Conservation (phyloP, 2,888 invertebrate genomes). For the Rhagonycha fulva region DNA sequence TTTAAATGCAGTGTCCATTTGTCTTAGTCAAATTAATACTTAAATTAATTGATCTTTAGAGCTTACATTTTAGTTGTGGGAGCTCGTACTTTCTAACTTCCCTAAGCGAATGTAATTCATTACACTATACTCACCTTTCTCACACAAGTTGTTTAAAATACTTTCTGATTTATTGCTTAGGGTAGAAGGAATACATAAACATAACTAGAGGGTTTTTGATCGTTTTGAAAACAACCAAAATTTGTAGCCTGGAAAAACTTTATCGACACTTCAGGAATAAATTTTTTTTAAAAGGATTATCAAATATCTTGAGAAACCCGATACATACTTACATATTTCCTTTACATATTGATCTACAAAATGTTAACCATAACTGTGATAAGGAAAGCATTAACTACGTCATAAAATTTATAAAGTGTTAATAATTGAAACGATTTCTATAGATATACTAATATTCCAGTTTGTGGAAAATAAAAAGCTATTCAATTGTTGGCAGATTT, state of each 20-base stretch:
- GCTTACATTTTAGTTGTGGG: slow-evolving; percentile 3
- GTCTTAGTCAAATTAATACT: not conserved
- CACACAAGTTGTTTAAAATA: slow-evolving; percentile 24
- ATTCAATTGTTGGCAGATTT: not conserved
- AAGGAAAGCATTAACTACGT: not conserved
- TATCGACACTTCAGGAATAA: slow-evolving; percentile 6
- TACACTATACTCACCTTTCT: slow-evolving; percentile 23
- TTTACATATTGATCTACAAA: not conserved
- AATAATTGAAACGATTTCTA: not conserved
- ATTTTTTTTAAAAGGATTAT: not conserved
- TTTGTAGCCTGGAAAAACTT: slow-evolving; percentile 23
- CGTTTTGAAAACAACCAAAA: slow-evolving; percentile 20
- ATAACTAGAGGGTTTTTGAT: slow-evolving; percentile 17
- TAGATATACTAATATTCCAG: not conserved
- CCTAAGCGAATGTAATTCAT: slow-evolving; percentile 19
- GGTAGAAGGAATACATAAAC: slow-evolving; percentile 25
- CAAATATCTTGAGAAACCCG: not conserved
- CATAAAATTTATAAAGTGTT: not conserved
- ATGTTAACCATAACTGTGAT: not conserved
- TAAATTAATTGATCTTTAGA: not conserved
- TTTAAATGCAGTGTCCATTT: not conserved
- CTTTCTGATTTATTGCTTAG: slow-evolving; percentile 23
- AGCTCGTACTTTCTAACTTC: slow-evolving; percentile 4
- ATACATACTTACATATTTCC: not conserved
- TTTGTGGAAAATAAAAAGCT: not conserved